Percentiles rank a stretch among this genome's conserved stretches.
Evolutionary conservation across 2,888 invertebrate species (phyloP).

Genomic region (Chironomus riparius): DNA sequence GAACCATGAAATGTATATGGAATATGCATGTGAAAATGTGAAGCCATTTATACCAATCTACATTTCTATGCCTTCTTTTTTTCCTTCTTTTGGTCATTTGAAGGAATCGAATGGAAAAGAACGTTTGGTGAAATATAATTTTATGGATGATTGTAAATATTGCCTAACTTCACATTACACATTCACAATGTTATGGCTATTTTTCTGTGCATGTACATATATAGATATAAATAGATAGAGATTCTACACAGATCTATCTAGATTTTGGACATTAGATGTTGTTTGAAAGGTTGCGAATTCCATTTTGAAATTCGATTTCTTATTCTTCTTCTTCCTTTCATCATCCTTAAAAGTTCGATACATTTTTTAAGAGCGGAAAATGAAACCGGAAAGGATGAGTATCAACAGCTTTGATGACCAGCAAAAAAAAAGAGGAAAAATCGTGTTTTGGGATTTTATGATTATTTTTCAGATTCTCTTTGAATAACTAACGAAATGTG

Average conservation of each 20-base stretch:
- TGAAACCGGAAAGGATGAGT: background rate
- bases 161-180: background rate
- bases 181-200: background rate
- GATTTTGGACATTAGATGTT: background rate
- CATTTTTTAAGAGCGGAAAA: background rate
- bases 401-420: background rate
- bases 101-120: background rate
- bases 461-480: slow-evolving; percentile 10
- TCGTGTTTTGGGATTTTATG: slow-evolving; percentile 3
- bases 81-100: background rate
- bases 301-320: slow-evolving; percentile 12
- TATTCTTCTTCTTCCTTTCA: background rate
- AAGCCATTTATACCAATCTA: slow-evolving; percentile 25
- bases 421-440: background rate
- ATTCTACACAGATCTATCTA: background rate
- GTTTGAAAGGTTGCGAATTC: background rate
- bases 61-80: background rate
- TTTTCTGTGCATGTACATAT: background rate
- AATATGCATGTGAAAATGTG: background rate
- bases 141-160: slow-evolving; percentile 24
- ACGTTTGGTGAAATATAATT: slow-evolving; percentile 23
- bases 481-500: slow-evolving; percentile 16
- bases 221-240: background rate
- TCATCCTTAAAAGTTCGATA: background rate
- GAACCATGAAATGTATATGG: background rate